These are phyloP conservation scores for Anthoscopus minutus DNA, from an alignment of 2,113 vertebrate genomes.

Conservation along the genomic window DNA sequence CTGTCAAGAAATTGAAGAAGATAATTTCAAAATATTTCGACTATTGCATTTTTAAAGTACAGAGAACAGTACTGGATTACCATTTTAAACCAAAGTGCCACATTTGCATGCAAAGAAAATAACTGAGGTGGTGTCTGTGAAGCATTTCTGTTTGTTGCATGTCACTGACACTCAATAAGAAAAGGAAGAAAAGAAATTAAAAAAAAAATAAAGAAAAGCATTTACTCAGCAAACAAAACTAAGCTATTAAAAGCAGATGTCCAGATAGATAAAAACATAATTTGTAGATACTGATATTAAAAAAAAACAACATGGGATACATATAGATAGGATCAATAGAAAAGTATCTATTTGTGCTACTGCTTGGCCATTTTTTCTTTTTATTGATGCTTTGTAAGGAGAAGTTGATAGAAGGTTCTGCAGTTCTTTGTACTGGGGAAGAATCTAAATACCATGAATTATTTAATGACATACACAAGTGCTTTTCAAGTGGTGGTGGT, in stretches of 20 bases:
- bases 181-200: background rate
- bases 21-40: background rate
- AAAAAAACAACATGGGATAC: background rate
- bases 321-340: background rate
- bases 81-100: background rate
- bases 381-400: rapidly evolving
- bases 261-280: background rate
- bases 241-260: background rate
- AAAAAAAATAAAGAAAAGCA: background rate
- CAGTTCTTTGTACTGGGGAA: background rate
- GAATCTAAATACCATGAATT: background rate
- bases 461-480: background rate
- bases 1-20: background rate
- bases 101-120: background rate
- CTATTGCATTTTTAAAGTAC: background rate
- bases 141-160: background rate
- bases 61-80: background rate
- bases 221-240: background rate
- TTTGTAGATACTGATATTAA: background rate
- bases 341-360: background rate
- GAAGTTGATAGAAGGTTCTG: background rate
- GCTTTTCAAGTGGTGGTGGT: background rate
- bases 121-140: background rate
- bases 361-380: background rate
- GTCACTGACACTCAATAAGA: background rate